These are phyloP conservation scores for Lontra canadensis DNA, from an alignment of 2,113 vertebrate genomes.

Conservation along the genomic window DNA sequence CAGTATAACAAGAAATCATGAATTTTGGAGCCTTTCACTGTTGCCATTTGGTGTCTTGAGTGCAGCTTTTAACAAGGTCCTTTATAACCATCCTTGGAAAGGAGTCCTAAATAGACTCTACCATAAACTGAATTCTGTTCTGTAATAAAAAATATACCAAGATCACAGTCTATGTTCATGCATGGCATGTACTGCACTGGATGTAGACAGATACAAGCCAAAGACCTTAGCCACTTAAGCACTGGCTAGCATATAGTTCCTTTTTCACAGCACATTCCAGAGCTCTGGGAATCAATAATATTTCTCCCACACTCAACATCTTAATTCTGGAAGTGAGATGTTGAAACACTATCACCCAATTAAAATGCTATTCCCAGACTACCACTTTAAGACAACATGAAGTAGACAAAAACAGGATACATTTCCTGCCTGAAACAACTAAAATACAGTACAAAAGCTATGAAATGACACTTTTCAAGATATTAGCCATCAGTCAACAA, in stretches of 20 bases:
- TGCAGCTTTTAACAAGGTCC: neutral
- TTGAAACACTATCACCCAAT: slow-evolving; percentile 37
- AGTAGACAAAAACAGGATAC: neutral
- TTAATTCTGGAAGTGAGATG: slow-evolving; percentile 41
- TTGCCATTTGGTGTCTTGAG: neutral
- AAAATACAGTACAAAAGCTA: slow-evolving; percentile 42
- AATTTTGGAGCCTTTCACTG: neutral
- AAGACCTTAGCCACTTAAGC: slow-evolving; percentile 47
- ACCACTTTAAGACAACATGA: slow-evolving; percentile 55
- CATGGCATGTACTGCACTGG: slow-evolving; percentile 15
- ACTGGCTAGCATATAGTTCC: slow-evolving; percentile 24
- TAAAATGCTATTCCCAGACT: slow-evolving; percentile 33
- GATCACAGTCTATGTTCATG: neutral
- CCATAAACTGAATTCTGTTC: slow-evolving; percentile 45
- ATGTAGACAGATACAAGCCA: slow-evolving; percentile 46
- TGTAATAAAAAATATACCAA: slow-evolving; percentile 26
- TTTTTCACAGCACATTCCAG: slow-evolving; percentile 33
- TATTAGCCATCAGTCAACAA: slow-evolving; percentile 21
- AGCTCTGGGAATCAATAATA: slow-evolving; percentile 22
- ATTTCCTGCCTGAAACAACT: slow-evolving; percentile 23
- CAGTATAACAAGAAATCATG: slow-evolving; percentile 51
- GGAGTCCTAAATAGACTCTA: slow-evolving; percentile 3
- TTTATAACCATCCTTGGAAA: slow-evolving; percentile 33
- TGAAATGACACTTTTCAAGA: slow-evolving; percentile 49
- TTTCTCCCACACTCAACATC: neutral